A percentile compares a stretch with the other conserved stretches of the same genome.
Conservation (phyloP, 2,113 vertebrate species). For the Melanostigma gelatinosum region DNA sequence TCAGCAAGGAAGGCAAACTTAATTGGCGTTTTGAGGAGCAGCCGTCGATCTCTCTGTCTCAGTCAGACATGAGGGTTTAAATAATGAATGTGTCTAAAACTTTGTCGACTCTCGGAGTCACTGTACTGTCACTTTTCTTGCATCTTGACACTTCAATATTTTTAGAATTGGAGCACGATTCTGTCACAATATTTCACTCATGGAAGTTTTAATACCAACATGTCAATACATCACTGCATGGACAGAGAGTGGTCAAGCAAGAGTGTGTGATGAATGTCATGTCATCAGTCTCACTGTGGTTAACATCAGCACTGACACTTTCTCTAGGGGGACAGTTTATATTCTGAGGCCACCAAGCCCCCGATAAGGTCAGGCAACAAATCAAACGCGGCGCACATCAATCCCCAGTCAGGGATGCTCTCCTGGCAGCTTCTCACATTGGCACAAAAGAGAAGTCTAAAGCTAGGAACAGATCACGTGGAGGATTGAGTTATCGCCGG, state of each 20-base stretch:
- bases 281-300: constrained; percentile 45
- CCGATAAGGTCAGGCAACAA: constrained; percentile 60
- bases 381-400: constrained; percentile 51
- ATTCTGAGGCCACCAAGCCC: constrained; percentile 44
- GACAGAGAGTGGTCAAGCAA: constrained; percentile 45
- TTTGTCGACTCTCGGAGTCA: constrained; percentile 27
- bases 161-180: constrained; percentile 1
- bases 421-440: constrained; percentile 42
- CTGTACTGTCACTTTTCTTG: constrained; percentile 35
- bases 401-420: constrained; percentile 54
- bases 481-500: constrained; percentile 34
- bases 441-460: constrained; percentile 44
- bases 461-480: constrained; percentile 44
- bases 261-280: constrained; percentile 46
- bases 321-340: constrained; percentile 45
- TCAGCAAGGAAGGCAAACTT: constrained; percentile 8
- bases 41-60: constrained; percentile 12
- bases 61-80: constrained; percentile 12
- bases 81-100: constrained; percentile 24
- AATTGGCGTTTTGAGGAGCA: constrained; percentile 37
- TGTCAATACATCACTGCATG: constrained; percentile 34
- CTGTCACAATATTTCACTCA: constrained; percentile 32
- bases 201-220: constrained; percentile 23
- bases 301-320: constrained; percentile 57
- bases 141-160: constrained; percentile 18